phyloP scores from a whole-genome alignment of 2,797 vertebrate species.

The Fistularia tabacaria region DNA sequence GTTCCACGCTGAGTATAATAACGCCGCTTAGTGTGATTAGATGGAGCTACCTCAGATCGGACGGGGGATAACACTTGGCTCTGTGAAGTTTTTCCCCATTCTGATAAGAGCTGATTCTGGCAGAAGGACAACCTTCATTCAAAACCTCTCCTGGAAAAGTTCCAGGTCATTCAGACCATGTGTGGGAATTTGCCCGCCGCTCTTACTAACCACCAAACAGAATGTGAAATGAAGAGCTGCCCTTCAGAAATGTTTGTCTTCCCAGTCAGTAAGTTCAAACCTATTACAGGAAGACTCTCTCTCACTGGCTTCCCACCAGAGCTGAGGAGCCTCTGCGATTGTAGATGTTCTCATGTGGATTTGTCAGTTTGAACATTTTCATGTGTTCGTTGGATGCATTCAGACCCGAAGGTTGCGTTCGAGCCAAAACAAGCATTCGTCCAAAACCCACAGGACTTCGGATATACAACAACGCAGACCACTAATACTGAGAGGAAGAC shows the following conservation, averaged over 20 bases:
- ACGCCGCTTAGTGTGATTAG: no score
- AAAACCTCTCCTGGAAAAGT: slow-evolving; percentile 22
- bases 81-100: slow-evolving; percentile 15
- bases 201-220: slow-evolving; percentile 16
- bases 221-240: background rate
- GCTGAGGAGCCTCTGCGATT: slow-evolving; percentile 11
- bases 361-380: slow-evolving; percentile 4
- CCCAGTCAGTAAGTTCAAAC: slow-evolving; percentile 28
- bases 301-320: slow-evolving; percentile 16
- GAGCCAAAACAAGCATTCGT: slow-evolving; percentile 27
- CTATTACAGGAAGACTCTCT: slow-evolving; percentile 33
- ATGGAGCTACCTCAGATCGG: no score
- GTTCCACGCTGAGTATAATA: no score
- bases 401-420: slow-evolving; percentile 14
- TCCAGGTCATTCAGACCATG: slow-evolving; percentile 13
- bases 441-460: slow-evolving; percentile 8
- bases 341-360: slow-evolving; percentile 4
- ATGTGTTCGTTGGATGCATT: slow-evolving; percentile 16
- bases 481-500: no score
- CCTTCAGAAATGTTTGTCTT: slow-evolving; percentile 24
- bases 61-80: no score
- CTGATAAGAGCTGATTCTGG: slow-evolving; percentile 22
- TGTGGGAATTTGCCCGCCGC: slow-evolving; percentile 22
- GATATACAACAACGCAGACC: slow-evolving; percentile 22
- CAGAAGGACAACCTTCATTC: background rate